phyloP scores from a whole-genome alignment of 30 jellyfish, hydroid and myxozoan genomes.

The Haliclystus octoradiatus region DNA sequence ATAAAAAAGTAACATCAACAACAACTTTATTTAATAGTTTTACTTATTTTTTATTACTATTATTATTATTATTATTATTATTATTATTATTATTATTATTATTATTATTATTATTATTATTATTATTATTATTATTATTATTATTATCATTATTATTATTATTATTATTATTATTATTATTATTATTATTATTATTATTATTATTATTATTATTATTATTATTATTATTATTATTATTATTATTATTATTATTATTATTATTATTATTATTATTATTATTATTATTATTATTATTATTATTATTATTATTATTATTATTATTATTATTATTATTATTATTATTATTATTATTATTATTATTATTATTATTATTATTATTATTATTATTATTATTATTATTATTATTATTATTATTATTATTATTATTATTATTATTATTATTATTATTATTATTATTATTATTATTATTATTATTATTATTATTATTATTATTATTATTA shows the following conservation, averaged over 20 bases:
- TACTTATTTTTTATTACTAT: too few species aligned
- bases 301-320: background rate
- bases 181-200: background rate
- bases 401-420: too few species aligned
- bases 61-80: background rate
- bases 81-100: background rate
- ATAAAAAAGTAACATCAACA: too few species aligned
- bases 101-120: background rate
- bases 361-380: too few species aligned
- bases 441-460: too few species aligned
- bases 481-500: too few species aligned
- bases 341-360: too few species aligned
- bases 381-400: too few species aligned
- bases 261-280: background rate
- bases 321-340: too few species aligned
- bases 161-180: background rate
- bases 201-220: background rate
- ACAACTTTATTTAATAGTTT: too few species aligned
- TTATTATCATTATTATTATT: conserved; percentile 1
- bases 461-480: too few species aligned
- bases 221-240: background rate
- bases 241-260: background rate
- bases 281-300: background rate
- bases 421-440: too few species aligned
- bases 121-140: background rate